Conservation (phyloP, 92 coral and sea anemone genomes). For the Diadumene lineata region DNA sequence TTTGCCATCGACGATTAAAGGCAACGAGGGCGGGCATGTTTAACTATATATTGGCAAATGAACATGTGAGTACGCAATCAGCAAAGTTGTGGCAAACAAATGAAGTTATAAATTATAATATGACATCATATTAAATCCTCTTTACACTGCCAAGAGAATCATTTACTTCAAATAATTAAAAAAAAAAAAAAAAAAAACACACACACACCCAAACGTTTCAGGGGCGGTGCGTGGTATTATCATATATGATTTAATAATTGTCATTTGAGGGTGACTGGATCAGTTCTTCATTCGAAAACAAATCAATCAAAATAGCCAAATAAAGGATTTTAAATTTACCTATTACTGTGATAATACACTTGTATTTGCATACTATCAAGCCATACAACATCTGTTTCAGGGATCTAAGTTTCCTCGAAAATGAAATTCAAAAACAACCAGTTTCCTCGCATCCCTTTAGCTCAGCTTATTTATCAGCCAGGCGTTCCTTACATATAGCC, state of each 20-base stretch:
- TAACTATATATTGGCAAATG: background rate
- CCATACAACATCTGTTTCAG: background rate
- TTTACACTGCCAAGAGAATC: no score
- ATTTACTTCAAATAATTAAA: no score
- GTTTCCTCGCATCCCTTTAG: no score
- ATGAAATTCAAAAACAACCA: no score
- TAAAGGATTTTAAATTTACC: background rate
- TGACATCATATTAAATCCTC: no score
- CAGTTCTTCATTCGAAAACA: no score
- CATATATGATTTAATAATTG: no score
- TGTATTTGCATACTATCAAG: background rate
- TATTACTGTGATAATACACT: background rate
- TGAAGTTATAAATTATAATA: background rate
- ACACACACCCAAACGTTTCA: no score
- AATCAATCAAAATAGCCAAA: background rate
- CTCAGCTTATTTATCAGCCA: no score
- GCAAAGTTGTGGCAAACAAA: background rate
- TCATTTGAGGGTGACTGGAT: no score
- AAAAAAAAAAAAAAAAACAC: no score
- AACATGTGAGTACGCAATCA: background rate
- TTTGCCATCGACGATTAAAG: conserved; percentile 91
- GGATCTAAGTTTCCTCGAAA: background rate
- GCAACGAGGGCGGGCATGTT: conserved; percentile 95
- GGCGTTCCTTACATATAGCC: background rate
- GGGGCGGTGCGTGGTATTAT: no score